These are phyloP conservation scores for Plectrocnemia conspersa DNA, from an alignment of 1,140 invertebrate genomes.

Conservation along the genomic window DNA sequence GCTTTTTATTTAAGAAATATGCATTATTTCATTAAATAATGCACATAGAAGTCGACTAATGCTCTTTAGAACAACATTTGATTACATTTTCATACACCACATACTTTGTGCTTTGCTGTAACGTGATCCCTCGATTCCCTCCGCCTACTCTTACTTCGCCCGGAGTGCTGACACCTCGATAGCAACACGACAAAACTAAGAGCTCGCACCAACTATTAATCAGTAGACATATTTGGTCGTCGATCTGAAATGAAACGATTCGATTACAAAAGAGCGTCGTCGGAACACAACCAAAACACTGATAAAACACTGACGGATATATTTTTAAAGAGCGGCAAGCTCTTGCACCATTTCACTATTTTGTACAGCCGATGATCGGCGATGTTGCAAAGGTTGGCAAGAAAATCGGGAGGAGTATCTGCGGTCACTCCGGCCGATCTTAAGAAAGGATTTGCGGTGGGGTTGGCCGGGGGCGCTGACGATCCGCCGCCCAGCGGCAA, in stretches of 20 bases:
- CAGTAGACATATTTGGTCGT: slow-evolving; percentile 93
- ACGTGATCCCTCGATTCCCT: slow-evolving; percentile 66
- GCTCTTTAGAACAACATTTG: no score
- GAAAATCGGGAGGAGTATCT: slow-evolving; percentile 75
- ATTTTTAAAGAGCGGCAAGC: slow-evolving; percentile 92
- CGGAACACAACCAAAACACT: slow-evolving; percentile 1
- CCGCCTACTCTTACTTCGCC: slow-evolving; percentile 79
- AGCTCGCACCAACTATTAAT: slow-evolving; percentile 98
- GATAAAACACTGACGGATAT: slow-evolving; percentile 67
- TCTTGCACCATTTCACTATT: slow-evolving; percentile 98
- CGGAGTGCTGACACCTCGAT: slow-evolving; percentile 79
- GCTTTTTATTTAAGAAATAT: no score
- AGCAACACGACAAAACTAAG: slow-evolving; percentile 87
- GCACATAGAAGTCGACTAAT: no score
- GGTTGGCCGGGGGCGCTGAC: slow-evolving; percentile 38
- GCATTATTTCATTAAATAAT: no score
- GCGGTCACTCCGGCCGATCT: slow-evolving; percentile 56
- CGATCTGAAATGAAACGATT: slow-evolving; percentile 61
- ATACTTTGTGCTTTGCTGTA: slow-evolving; percentile 65
- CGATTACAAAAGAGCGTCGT: slow-evolving; percentile 18
- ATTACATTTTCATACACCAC: no score
- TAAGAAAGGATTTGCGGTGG: slow-evolving; percentile 52
- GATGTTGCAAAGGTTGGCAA: slow-evolving; percentile 86
- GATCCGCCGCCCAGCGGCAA: slow-evolving; percentile 38
- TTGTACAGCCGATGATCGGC: slow-evolving; percentile 94